phyloP scores from a whole-genome alignment of 2,797 vertebrate genomes.

The Zalophus californianus region DNA sequence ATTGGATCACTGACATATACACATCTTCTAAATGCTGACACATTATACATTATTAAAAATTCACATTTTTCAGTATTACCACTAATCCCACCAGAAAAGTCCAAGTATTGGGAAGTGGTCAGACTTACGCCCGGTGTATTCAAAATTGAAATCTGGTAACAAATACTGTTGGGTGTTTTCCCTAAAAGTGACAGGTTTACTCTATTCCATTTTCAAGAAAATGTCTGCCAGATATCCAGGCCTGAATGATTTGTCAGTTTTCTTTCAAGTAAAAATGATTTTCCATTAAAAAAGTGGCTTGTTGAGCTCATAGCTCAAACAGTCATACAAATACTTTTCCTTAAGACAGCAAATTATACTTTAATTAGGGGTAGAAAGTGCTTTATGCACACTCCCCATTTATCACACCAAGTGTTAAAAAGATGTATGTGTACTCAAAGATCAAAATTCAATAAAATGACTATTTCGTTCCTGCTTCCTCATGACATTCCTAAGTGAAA shows the following conservation, averaged over 20 bases:
- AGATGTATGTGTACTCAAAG: not conserved
- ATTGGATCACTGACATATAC: not conserved
- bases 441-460: constrained; percentile 9
- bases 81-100: not conserved
- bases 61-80: not conserved
- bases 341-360: not conserved
- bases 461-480: not conserved
- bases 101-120: not conserved
- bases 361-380: not conserved
- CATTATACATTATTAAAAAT: not conserved
- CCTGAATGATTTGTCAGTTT: constrained; percentile 20
- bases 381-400: not conserved
- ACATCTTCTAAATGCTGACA: not conserved
- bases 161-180: not conserved
- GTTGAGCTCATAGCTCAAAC: not conserved
- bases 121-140: not conserved
- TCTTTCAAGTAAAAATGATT: constrained; percentile 16
- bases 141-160: not conserved
- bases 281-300: not conserved
- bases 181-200: not conserved
- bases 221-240: not conserved
- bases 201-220: constrained; percentile 36
- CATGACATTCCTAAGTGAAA: not conserved
- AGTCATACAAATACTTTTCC: not conserved
- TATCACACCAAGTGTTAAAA: constrained; percentile 27